phyloP scores from a whole-genome alignment of 2,113 vertebrate species.

The Anser cygnoides region DNA sequence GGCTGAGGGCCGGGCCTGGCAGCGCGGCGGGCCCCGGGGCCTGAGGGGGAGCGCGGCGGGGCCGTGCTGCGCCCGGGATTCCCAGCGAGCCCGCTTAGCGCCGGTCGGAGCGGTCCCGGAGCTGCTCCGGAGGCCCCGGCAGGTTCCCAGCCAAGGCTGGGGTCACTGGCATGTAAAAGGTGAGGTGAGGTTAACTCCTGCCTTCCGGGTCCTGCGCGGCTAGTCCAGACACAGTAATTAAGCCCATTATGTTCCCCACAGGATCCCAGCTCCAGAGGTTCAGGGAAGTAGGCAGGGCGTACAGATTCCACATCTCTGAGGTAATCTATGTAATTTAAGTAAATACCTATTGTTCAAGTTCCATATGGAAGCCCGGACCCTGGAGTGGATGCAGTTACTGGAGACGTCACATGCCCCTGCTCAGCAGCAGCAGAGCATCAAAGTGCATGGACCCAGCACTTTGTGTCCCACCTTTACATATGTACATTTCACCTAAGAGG shows the following conservation, averaged over 20 bases:
- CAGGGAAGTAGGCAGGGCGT: constrained; percentile 38
- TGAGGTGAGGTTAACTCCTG: constrained; percentile 63
- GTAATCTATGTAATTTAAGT: constrained; percentile 56
- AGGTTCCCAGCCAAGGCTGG: background rate
- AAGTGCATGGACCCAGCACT: rapidly evolving
- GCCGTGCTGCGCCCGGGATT: background rate
- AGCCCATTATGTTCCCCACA: constrained; percentile 64
- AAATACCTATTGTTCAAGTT: constrained; percentile 49
- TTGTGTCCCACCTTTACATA: background rate
- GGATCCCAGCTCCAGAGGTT: constrained; percentile 52
- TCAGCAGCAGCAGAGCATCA: background rate
- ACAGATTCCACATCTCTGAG: constrained; percentile 62
- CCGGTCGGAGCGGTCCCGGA: background rate
- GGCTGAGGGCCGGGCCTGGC: background rate
- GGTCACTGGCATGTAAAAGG: constrained; percentile 58
- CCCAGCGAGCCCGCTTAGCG: background rate
- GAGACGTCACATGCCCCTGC: background rate
- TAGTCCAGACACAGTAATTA: constrained; percentile 64
- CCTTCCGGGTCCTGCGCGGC: constrained; percentile 50
- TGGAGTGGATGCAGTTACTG: background rate
- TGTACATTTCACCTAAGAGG: background rate
- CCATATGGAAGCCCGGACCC: background rate
- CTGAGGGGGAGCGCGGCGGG: background rate
- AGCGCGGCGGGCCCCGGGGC: background rate
- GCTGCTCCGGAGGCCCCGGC: background rate